Evolutionary conservation across 2,113 vertebrate genomes (phyloP).

Genomic region (Nipponia nippon): DNA sequence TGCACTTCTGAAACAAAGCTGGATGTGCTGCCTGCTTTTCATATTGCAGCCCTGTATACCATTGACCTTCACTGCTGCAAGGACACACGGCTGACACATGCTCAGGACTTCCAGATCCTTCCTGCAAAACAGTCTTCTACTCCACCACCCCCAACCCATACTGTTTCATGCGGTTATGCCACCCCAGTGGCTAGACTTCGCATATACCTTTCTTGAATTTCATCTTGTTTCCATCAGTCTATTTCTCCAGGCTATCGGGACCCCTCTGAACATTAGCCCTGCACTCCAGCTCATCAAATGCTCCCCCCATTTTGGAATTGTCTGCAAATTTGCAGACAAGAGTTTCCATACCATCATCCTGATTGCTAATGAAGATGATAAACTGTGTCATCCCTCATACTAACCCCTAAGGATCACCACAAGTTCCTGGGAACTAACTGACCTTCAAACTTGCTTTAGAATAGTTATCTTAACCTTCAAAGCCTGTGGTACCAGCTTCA

Average conservation of each 20-base stretch:
- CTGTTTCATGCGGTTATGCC: neutral
- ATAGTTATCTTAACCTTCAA: neutral
- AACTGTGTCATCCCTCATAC: neutral
- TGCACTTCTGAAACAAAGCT: neutral
- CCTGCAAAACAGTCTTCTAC: neutral
- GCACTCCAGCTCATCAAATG: neutral
- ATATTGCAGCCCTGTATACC: neutral
- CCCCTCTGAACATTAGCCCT: neutral
- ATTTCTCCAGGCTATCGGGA: neutral
- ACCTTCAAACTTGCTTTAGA: neutral
- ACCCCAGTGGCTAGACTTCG: no score
- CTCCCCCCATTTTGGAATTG: neutral
- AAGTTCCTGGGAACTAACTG: neutral
- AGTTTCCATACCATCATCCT: neutral
- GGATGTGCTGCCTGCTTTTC: neutral
- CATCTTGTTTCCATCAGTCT: neutral
- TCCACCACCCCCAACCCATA: neutral
- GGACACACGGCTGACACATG: neutral
- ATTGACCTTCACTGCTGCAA: neutral
- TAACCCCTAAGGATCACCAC: neutral
- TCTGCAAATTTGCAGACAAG: neutral
- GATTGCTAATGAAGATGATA: neutral
- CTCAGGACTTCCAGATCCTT: neutral
- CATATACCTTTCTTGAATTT: neutral
- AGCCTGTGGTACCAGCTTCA: neutral